A percentile compares a stretch with the other conserved stretches of the same genome.
phyloP scores from a whole-genome alignment of 2,888 invertebrate species.

The Orthosia gracilis region DNA sequence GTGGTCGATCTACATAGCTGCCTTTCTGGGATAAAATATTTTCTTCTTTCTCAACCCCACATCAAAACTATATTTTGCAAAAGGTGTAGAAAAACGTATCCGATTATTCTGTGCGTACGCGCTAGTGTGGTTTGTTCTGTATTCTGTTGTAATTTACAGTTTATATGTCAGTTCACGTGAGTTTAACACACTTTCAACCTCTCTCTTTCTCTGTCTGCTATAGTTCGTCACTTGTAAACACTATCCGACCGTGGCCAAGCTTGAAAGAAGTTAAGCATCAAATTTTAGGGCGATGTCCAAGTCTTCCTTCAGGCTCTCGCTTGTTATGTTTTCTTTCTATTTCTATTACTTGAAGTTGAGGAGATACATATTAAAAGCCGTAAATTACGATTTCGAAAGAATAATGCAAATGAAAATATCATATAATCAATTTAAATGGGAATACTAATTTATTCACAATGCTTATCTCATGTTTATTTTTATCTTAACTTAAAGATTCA shows the following conservation, averaged over 20 bases:
- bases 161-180: constrained; percentile 38
- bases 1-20: too few relatives aligned
- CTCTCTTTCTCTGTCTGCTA: constrained; percentile 4
- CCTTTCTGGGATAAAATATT: neutral
- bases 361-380: neutral
- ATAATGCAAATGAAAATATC: constrained; percentile 15
- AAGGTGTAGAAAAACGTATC: neutral
- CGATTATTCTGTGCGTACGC: neutral
- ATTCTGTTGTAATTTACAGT: constrained; percentile 23
- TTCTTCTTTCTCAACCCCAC: neutral
- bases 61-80: neutral
- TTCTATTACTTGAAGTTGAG: neutral
- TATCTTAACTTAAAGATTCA: constrained; percentile 16
- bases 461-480: constrained; percentile 27
- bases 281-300: neutral
- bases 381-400: neutral
- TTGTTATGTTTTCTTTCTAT: too few relatives aligned
- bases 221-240: constrained; percentile 6
- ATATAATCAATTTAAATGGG: constrained; percentile 25
- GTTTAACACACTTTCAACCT: constrained; percentile 34
- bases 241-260: neutral
- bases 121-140: constrained; percentile 21
- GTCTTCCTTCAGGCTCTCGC: neutral
- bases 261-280: neutral
- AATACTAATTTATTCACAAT: constrained; percentile 13